Conservation (phyloP, 2,113 vertebrate species). For the Glareola pratincola region DNA sequence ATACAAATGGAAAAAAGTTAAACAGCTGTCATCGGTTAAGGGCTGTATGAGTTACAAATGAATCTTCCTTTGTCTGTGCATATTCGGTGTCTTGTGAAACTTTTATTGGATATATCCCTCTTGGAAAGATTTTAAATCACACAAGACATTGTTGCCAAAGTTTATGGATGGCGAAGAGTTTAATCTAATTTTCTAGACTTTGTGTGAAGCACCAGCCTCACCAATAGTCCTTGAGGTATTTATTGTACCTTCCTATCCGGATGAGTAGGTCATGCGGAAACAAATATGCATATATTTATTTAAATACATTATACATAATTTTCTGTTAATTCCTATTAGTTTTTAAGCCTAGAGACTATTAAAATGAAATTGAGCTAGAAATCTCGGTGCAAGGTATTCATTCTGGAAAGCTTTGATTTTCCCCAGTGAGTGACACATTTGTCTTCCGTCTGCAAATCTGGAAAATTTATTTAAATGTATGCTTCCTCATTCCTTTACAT, state of each 20-base stretch:
- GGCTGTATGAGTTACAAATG: not conserved
- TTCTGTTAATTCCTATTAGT: not conserved
- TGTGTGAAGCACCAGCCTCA: not conserved
- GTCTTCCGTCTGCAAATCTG: slow-evolving; percentile 48
- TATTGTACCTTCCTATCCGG: not conserved
- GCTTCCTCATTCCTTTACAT: slow-evolving; percentile 12
- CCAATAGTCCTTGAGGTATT: not conserved
- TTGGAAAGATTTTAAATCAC: not conserved
- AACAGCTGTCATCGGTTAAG: not conserved
- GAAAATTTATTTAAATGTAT: slow-evolving; percentile 65
- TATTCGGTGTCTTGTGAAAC: not conserved
- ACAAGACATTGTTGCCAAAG: not conserved
- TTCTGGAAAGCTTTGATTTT: slow-evolving; percentile 43
- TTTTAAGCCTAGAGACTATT: slow-evolving; percentile 15
- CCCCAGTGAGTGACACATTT: slow-evolving; percentile 35
- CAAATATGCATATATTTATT: slow-evolving; percentile 10
- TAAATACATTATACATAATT: slow-evolving; percentile 2
- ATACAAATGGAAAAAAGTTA: not conserved
- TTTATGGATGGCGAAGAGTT: not conserved
- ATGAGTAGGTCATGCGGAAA: slow-evolving; percentile 5
- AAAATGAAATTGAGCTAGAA: not conserved
- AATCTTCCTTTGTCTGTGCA: not conserved
- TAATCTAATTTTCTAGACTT: not conserved
- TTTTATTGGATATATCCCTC: not conserved
- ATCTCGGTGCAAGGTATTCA: not conserved